A percentile compares a stretch with the other conserved stretches of the same genome.
Conservation (phyloP, 2,888 invertebrate species). For the Suillia variegata region DNA sequence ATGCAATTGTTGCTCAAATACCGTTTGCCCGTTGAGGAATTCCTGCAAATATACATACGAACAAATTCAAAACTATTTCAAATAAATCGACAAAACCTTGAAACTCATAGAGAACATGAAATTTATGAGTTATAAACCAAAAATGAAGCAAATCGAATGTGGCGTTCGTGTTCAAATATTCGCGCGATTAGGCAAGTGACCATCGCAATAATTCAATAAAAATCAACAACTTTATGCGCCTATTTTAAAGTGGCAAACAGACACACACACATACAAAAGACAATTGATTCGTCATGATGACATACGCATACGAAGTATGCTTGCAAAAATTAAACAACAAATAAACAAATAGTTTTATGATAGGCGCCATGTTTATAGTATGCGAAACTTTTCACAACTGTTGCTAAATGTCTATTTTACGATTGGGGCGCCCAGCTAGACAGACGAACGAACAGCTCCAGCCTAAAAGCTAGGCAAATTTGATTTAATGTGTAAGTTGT, state of each 20-base stretch:
- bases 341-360: neutral
- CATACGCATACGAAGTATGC: constrained; percentile 13
- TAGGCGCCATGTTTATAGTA: constrained; percentile 13
- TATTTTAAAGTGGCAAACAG: neutral
- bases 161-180: neutral
- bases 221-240: neutral
- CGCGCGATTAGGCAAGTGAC: neutral
- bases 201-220: neutral
- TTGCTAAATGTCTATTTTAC: neutral
- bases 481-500: neutral
- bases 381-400: neutral
- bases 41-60: constrained; percentile 35
- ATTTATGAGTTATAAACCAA: neutral
- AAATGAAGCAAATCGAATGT: neutral
- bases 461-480: no score
- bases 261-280: no score
- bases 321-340: no score
- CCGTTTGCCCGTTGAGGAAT: constrained; percentile 46
- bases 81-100: constrained; percentile 7
- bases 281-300: constrained; percentile 11
- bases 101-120: neutral
- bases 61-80: constrained; percentile 1
- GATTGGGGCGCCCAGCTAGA: neutral
- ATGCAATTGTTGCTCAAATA: constrained; percentile 67
- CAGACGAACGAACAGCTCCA: no score